Evolutionary conservation across 2,888 invertebrate genomes (phyloP), one percentile per base, ranked within the genome.

Genomic region (Hymenopus coronatus): DNA sequence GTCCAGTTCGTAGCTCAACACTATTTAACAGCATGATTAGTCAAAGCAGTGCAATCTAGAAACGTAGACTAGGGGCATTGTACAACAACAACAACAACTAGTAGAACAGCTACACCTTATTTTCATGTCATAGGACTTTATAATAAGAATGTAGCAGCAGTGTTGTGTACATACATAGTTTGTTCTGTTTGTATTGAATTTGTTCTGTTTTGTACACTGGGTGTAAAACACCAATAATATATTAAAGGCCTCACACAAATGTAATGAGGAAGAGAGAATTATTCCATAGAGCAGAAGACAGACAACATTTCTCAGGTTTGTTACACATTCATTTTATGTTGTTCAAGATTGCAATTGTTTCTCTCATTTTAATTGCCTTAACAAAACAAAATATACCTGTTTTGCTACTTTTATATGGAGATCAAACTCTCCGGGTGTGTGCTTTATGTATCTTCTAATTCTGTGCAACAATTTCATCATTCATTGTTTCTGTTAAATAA

Each of bases 351-450:
- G 40, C 83, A 14, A n/a, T 82, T 89, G 86, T 89, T 89, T 85
- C 46, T 85, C 54, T 85, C n/a, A 46, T 70, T 90, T 89, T 81
- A 40, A 88, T 82, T 82, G 92, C 92, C 93, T 93, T 92, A 91
- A 70, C 20, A 70, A 70, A 70, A 70, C 2, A 70, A 70, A 20
- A 70, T 15, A 83, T 87, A 89, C 90, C 93, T 93, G 92, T 93
- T 93, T 93, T 93, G 93, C 93, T 93, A 93, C 93, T 93, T 93
- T 93, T 93, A 93, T 93, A 93, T 91, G 87, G 85, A 85, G 27
- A 89, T 70, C 82, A 30, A 4, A 30, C 83, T 30, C 82, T 87
- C 54, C 54, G 54, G 54, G 87, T 87, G 87, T 87, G 87, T 87
- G 87, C 86, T 87, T 87, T 87, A 82, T 87, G 87, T 86, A 28